Conservation (phyloP, 53 echinoderm and acorn worm genomes). For the Luidia sarsii region DNA sequence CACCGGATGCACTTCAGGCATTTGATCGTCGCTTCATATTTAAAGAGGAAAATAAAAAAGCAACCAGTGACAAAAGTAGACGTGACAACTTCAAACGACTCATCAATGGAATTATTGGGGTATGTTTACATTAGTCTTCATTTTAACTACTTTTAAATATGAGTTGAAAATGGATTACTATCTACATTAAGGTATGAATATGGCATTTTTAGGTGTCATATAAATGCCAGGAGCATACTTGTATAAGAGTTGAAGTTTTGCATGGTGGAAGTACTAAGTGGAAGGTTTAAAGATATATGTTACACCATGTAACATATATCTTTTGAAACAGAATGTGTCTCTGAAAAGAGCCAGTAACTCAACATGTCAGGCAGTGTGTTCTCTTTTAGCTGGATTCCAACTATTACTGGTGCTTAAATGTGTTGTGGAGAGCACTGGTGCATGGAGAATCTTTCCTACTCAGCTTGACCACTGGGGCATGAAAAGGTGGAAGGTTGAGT, state of each 20-base stretch:
- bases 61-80: constrained; percentile 73
- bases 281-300: not conserved
- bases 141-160: not conserved
- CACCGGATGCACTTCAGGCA: constrained; percentile 35
- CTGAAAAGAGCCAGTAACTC: no score
- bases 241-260: not conserved
- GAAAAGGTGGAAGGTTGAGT: no score
- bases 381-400: no score
- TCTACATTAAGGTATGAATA: not conserved
- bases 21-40: constrained; percentile 63
- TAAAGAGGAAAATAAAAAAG: constrained; percentile 52
- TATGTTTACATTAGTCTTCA: constrained; percentile 47
- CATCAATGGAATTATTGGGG: constrained; percentile 74
- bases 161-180: not conserved
- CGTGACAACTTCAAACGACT: constrained; percentile 89
- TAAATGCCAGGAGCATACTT: not conserved
- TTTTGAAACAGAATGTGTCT: no score
- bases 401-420: no score
- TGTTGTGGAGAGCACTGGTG: no score
- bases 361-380: no score
- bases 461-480: no score
- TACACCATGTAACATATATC: no score
- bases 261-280: no score
- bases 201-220: not conserved
- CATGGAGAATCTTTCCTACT: no score